Conservation (phyloP, 2,113 vertebrate genomes). For the Suricata suricatta region DNA sequence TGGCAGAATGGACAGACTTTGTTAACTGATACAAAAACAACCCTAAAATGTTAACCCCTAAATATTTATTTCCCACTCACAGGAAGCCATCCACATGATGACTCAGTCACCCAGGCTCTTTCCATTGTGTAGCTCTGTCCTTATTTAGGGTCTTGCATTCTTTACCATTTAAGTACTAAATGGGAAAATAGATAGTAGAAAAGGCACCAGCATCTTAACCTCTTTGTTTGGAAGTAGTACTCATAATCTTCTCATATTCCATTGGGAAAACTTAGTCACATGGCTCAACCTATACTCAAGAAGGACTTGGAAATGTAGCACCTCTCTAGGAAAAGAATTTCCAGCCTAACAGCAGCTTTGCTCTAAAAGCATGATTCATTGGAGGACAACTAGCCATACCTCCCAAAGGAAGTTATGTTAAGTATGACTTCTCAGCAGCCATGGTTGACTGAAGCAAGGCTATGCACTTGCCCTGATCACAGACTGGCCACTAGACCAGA, state of each 20-base stretch:
- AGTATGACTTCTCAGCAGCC: neutral
- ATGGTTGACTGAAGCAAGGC: neutral
- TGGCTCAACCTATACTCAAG: neutral
- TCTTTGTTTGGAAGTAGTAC: neutral
- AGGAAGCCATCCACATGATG: neutral
- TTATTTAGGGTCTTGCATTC: no score
- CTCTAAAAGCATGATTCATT: neutral
- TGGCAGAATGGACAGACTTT: neutral
- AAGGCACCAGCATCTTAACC: neutral
- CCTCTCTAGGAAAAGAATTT: neutral
- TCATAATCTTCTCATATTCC: neutral
- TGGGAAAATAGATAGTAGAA: neutral
- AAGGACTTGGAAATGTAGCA: neutral
- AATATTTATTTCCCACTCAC: neutral
- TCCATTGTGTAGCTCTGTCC: neutral
- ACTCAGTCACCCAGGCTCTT: neutral
- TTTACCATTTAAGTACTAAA: neutral
- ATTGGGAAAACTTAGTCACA: neutral
- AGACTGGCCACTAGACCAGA: neutral
- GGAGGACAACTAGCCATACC: neutral
- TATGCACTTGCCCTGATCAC: neutral
- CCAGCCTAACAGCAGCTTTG: neutral
- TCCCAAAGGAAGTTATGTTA: neutral
- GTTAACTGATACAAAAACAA: neutral
- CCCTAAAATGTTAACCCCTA: neutral